These are phyloP conservation scores for Hafferia zeledoni DNA, from an alignment of 2,797 vertebrate genomes.

Conservation along the genomic window DNA sequence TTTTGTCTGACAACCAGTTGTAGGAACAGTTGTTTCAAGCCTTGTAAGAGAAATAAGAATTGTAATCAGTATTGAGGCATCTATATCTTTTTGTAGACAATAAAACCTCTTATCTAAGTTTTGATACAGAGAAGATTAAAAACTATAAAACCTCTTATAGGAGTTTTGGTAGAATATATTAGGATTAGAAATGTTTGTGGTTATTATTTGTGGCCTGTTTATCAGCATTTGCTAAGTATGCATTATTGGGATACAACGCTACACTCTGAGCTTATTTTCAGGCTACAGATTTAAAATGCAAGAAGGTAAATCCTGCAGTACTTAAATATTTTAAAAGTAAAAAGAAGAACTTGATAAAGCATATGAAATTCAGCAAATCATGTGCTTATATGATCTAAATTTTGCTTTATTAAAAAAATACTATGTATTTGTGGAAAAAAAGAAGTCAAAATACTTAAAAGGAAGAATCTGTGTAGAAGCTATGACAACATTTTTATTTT, in stretches of 20 bases:
- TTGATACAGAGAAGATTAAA: not conserved
- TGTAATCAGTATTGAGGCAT: not conserved
- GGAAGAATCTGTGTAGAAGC: not conserved
- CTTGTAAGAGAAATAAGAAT: not conserved
- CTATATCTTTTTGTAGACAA: not conserved
- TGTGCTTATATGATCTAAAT: not conserved
- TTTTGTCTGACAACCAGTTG: not conserved
- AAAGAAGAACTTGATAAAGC: not conserved
- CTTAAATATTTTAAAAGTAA: not conserved
- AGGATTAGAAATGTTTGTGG: constrained; percentile 7
- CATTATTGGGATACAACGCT: not conserved
- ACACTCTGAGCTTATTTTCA: not conserved
- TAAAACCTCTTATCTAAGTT: not conserved
- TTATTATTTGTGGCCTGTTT: not conserved
- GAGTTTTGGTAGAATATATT: not conserved
- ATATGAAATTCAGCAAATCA: not conserved
- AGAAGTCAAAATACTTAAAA: not conserved
- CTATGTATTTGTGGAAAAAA: not conserved
- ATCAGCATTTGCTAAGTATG: not conserved
- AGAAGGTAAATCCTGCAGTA: not conserved
- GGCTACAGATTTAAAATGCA: not conserved
- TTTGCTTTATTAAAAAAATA: not conserved
- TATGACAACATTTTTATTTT: not conserved
- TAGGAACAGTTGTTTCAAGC: not conserved
- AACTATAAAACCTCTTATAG: not conserved